Percentiles rank a stretch among this genome's conserved stretches.
phyloP scores from a whole-genome alignment of 2,797 vertebrate genomes.

The Clarias pachynema region DNA sequence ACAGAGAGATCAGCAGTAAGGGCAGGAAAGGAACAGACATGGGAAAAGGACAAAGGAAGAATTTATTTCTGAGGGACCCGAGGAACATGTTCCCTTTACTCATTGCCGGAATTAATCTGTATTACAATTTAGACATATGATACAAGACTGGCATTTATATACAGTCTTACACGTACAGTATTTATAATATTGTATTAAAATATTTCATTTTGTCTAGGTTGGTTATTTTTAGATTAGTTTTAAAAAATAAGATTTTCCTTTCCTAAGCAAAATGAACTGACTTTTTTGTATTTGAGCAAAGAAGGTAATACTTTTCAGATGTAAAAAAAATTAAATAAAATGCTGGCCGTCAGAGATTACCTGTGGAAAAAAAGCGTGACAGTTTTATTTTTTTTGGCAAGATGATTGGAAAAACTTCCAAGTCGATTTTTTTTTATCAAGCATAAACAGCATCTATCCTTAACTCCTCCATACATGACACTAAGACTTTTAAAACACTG shows the following conservation, averaged over 20 bases:
- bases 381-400: too few relatives aligned
- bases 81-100: constrained; percentile 11
- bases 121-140: background rate
- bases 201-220: background rate
- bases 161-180: background rate
- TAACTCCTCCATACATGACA: too few relatives aligned
- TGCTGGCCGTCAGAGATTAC: too few relatives aligned
- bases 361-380: too few relatives aligned
- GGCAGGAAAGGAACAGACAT: too few relatives aligned
- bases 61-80: constrained; percentile 8
- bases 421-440: too few relatives aligned
- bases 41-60: background rate
- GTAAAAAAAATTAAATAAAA: too few relatives aligned
- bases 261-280: background rate
- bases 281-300: background rate
- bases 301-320: background rate
- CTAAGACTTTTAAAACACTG: too few relatives aligned
- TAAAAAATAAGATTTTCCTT: background rate
- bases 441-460: too few relatives aligned
- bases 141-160: background rate
- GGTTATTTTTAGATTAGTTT: background rate
- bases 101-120: background rate
- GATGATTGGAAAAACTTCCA: too few relatives aligned
- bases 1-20: background rate
- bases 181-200: background rate